phyloP scores from a whole-genome alignment of 2,797 vertebrate genomes.

The Brachyalestes nurse region DNA sequence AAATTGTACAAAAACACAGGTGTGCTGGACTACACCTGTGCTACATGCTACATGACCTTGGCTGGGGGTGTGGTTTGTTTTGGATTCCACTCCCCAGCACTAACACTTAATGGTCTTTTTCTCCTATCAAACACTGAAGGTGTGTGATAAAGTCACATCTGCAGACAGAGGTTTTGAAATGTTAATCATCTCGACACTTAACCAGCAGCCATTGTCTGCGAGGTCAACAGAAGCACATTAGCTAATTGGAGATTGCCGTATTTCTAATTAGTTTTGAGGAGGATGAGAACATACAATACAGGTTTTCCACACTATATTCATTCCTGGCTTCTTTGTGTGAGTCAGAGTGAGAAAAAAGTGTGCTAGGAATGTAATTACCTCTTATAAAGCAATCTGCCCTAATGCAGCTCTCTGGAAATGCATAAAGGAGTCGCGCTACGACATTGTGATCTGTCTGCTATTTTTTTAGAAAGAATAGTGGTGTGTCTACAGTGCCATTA shows the following conservation, averaged over 20 bases:
- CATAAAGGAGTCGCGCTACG: constrained; percentile 39
- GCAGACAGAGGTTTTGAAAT: constrained; percentile 83
- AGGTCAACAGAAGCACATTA: constrained; percentile 68
- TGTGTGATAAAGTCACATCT: constrained; percentile 71
- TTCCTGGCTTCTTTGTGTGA: constrained; percentile 54
- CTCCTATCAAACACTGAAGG: constrained; percentile 27
- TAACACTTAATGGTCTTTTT: constrained; percentile 20
- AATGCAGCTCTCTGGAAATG: constrained; percentile 50
- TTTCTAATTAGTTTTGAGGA: constrained; percentile 78
- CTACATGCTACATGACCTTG: constrained; percentile 14
- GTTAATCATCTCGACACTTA: constrained; percentile 83
- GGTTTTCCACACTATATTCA: constrained; percentile 60
- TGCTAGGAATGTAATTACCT: constrained; percentile 50
- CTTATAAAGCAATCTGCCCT: constrained; percentile 56
- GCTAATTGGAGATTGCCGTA: constrained; percentile 64
- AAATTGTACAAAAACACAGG: background rate
- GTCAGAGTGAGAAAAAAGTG: constrained; percentile 41
- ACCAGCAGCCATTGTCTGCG: constrained; percentile 76
- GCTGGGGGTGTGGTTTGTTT: background rate
- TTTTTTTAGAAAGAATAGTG: constrained; percentile 27
- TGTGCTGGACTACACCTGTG: background rate
- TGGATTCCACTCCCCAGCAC: background rate
- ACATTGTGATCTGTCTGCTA: constrained; percentile 53
- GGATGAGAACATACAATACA: constrained; percentile 68
- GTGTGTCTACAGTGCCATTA: constrained; percentile 48